Conservation (phyloP, 2,888 invertebrate species). For the Melanostoma scalare region DNA sequence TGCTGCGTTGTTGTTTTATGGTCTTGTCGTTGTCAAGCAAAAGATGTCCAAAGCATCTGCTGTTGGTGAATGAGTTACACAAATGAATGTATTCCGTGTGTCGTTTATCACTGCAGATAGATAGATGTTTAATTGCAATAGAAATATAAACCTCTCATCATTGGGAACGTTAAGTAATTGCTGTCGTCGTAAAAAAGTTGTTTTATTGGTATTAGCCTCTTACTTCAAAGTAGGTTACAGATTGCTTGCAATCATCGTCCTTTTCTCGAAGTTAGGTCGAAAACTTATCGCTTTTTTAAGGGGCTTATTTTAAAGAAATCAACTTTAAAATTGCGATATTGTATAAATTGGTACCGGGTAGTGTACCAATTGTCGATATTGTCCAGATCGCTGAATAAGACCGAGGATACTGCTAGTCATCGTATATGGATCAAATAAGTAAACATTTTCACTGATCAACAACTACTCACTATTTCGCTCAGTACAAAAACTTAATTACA, state of each 20-base stretch:
- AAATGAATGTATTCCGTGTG: constrained; percentile 52
- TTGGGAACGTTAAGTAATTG: constrained; percentile 16
- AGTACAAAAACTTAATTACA: too few relatives aligned
- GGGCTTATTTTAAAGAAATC: too few relatives aligned
- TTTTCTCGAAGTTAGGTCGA: not conserved
- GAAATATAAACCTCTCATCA: constrained; percentile 54
- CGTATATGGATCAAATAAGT: too few relatives aligned
- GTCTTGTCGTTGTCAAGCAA: constrained; percentile 2
- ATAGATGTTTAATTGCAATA: constrained; percentile 33
- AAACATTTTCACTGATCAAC: too few relatives aligned
- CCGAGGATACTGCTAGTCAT: too few relatives aligned
- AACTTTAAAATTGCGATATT: too few relatives aligned
- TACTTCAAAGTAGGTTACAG: constrained; percentile 3
- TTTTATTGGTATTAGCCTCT: constrained; percentile 14
- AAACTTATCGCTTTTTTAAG: not conserved
- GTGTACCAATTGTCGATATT: too few relatives aligned
- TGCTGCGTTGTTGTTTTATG: not conserved
- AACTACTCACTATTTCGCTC: too few relatives aligned
- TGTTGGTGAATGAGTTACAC: constrained; percentile 28
- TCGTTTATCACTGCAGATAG: constrained; percentile 19
- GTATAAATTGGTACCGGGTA: too few relatives aligned
- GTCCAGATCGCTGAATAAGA: too few relatives aligned
- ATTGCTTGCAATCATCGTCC: constrained; percentile 1
- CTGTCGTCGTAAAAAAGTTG: constrained; percentile 37
- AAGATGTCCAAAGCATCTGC: constrained; percentile 14